These are phyloP conservation scores for Anoura caudifer DNA, from an alignment of 2,113 vertebrate species.

Conservation along the genomic window DNA sequence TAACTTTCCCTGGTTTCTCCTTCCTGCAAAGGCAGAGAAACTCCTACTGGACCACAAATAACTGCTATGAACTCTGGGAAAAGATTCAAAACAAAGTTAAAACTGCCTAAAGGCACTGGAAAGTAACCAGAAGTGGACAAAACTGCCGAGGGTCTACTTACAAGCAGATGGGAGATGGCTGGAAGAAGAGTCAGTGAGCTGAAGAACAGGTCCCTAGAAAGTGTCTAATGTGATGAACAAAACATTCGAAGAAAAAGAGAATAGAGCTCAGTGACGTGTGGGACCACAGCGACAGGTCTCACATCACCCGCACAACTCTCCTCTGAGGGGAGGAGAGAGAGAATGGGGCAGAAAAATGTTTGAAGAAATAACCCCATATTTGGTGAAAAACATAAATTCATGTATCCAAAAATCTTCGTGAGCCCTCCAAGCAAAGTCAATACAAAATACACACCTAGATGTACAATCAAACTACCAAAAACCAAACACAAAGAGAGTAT, in stretches of 20 bases:
- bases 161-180: background rate
- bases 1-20: background rate
- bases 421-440: background rate
- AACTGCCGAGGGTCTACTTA: background rate
- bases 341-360: background rate
- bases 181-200: background rate
- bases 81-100: background rate
- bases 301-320: background rate
- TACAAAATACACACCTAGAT: background rate
- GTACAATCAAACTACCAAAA: background rate
- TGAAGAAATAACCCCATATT: background rate
- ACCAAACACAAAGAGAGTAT: background rate
- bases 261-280: background rate
- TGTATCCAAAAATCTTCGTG: background rate
- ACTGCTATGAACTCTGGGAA: background rate
- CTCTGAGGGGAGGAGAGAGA: background rate
- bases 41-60: background rate
- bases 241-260: background rate
- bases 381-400: background rate
- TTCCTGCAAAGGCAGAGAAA: background rate
- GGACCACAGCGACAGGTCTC: background rate
- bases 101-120: background rate
- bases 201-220: background rate
- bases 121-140: background rate
- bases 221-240: background rate